These are phyloP conservation scores for Pelobates fuscus DNA, from an alignment of 2,113 vertebrate genomes.

Conservation along the genomic window DNA sequence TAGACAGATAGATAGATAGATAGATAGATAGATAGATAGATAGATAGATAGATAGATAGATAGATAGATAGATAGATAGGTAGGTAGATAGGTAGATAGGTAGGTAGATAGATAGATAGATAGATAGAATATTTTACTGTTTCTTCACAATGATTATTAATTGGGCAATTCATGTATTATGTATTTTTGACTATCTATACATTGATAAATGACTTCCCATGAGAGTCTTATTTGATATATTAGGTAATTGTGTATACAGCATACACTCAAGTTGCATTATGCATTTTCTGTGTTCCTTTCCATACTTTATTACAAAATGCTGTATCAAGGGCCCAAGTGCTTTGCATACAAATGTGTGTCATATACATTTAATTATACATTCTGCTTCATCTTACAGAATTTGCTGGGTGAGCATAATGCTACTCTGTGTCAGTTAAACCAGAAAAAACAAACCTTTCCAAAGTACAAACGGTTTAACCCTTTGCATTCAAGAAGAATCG, in stretches of 20 bases:
- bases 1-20: too few species aligned
- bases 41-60: too few species aligned
- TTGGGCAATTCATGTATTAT: neutral
- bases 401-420: slow-evolving; percentile 48
- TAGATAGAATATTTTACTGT: too few species aligned
- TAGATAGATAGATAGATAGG: too few species aligned
- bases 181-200: neutral
- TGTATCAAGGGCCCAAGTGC: slow-evolving; percentile 43
- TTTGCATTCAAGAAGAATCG: slow-evolving; percentile 13
- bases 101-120: too few species aligned
- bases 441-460: slow-evolving; percentile 32
- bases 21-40: too few species aligned
- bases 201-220: slow-evolving; percentile 28
- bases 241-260: slow-evolving; percentile 13
- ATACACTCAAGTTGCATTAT: slow-evolving; percentile 25
- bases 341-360: slow-evolving; percentile 51
- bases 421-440: slow-evolving; percentile 31
- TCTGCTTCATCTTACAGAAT: slow-evolving; percentile 45
- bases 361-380: slow-evolving; percentile 52
- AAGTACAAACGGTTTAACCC: slow-evolving; percentile 42
- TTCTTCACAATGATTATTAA: too few species aligned
- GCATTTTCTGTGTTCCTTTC: slow-evolving; percentile 34
- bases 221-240: slow-evolving; percentile 38
- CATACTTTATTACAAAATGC: slow-evolving; percentile 44
- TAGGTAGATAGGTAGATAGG: too few species aligned